Base-by-base conservation (phyloP, 1,140 invertebrate species). In the Drosophila eugracilis region DNA sequence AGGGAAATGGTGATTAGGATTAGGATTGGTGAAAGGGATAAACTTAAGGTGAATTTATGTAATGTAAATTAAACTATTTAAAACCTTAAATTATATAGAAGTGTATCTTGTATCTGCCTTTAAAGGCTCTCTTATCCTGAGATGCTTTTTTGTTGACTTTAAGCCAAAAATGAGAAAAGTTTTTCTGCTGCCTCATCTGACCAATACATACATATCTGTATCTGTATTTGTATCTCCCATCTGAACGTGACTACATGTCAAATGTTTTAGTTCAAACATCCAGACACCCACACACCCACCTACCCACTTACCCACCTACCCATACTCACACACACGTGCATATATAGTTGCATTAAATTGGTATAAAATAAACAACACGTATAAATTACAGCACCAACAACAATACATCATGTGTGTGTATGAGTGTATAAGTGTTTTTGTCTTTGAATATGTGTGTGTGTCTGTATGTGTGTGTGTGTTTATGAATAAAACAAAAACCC, bases 291-390 rank as follows among this genome's bases (percentile, higher is more conserved):
- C 15, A 69, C 60, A 34, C 41, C 32, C 30, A 30, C 28, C 26
- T 5, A 28, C 26, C 2, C n/a, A 52, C n/a, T n/a, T n/a, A n/a
- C n/a, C n/a, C n/a, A 30, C 28, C 26, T 5, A 28, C 26, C 2
- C n/a, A 52, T 24, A 62, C 26, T 55, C 19, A 67, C 59, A 34
- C 41, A 39, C 30, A 47, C 32, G 19, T 34, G 52, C 42, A 42
- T 26, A 57, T 44, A 54, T 75, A 76, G 76, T 85, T 86, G 81
- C 80, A 86, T 85, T 80, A 85, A 86, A 85, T 85, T 86, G 80
- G 67, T 75, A 86, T 86, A 86, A 85, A 85, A 81, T 86, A 86
- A 85, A 85, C 80, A 86, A 69, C 80, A 86, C 77, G 77, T 80
- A 85, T 86, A 85, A 86, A 86, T 80, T 86, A 85, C 67, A 77